Evolutionary conservation across 2,797 vertebrate species (phyloP).

Genomic region (Trematomus bernacchii): DNA sequence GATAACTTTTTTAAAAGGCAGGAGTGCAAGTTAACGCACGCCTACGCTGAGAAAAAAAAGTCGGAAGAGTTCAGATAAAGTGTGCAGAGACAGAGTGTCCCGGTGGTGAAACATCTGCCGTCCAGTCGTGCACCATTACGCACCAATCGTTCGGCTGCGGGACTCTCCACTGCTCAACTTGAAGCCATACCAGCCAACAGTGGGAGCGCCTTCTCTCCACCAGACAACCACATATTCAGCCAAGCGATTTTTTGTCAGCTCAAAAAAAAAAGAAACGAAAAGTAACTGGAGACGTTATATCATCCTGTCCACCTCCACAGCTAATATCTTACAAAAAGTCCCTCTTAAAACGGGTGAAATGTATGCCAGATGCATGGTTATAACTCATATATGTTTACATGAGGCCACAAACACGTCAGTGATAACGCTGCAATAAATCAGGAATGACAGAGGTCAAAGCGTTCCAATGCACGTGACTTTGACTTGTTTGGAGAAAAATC

Average conservation of each 20-base stretch:
- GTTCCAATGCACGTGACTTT: background rate
- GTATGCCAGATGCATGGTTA: slow-evolving; percentile 8
- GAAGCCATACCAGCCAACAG: slow-evolving; percentile 51
- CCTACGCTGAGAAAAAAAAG: slow-evolving; percentile 49
- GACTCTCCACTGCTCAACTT: slow-evolving; percentile 52
- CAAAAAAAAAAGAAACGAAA: background rate
- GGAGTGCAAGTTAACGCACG: slow-evolving; percentile 66
- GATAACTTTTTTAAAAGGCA: slow-evolving; percentile 46
- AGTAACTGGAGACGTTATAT: slow-evolving; percentile 25
- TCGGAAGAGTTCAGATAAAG: slow-evolving; percentile 64
- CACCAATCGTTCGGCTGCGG: slow-evolving; percentile 63
- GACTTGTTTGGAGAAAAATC: background rate
- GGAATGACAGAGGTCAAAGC: slow-evolving; percentile 6
- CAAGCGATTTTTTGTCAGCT: slow-evolving; percentile 1
- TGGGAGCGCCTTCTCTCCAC: slow-evolving; percentile 59
- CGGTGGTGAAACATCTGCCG: slow-evolving; percentile 78
- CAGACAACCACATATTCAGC: slow-evolving; percentile 43
- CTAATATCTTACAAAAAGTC: background rate
- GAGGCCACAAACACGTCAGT: slow-evolving; percentile 35
- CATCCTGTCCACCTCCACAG: slow-evolving; percentile 8
- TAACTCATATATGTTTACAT: slow-evolving; percentile 50
- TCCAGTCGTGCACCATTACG: slow-evolving; percentile 78
- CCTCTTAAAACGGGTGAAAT: background rate
- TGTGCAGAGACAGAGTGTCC: slow-evolving; percentile 72
- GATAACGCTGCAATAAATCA: slow-evolving; percentile 46